Percentiles rank a stretch among this genome's conserved stretches.
These are phyloP conservation scores for Camelus dromedarius DNA, from an alignment of 2,113 vertebrate genomes.

Conservation along the genomic window DNA sequence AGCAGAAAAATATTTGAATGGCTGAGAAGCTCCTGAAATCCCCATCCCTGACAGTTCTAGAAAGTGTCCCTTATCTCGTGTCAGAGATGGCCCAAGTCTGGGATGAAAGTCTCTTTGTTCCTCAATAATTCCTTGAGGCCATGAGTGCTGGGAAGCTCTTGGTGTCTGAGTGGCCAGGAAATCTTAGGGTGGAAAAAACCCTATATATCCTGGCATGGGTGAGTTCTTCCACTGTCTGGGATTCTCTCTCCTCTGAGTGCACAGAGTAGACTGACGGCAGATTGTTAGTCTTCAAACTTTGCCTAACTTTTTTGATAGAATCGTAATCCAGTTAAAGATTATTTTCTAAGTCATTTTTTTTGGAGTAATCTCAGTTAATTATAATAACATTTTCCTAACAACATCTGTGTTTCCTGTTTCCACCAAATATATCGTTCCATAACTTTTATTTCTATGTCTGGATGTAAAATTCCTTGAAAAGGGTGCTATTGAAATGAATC, in stretches of 20 bases:
- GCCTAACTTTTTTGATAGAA: neutral
- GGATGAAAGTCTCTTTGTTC: neutral
- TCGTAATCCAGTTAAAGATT: neutral
- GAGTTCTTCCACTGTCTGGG: neutral
- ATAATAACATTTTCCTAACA: neutral
- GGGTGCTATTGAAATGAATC: neutral
- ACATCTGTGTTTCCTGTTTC: neutral
- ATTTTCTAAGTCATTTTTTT: neutral
- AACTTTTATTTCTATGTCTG: neutral
- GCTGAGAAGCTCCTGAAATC: neutral
- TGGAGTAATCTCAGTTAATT: neutral
- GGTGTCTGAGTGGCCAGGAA: neutral
- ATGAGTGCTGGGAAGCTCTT: neutral
- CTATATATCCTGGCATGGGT: neutral
- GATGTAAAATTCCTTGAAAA: neutral
- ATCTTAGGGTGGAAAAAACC: neutral
- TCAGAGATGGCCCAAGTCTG: neutral
- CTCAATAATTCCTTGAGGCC: neutral
- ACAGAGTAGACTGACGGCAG: neutral
- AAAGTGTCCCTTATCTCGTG: neutral
- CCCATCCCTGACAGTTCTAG: neutral
- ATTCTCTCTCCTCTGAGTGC: neutral
- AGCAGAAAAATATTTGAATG: neutral
- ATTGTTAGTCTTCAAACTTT: neutral
- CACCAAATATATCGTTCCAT: neutral